phyloP scores from a whole-genome alignment of 1,140 invertebrate species.

The Meloidogyne exigua region DNA sequence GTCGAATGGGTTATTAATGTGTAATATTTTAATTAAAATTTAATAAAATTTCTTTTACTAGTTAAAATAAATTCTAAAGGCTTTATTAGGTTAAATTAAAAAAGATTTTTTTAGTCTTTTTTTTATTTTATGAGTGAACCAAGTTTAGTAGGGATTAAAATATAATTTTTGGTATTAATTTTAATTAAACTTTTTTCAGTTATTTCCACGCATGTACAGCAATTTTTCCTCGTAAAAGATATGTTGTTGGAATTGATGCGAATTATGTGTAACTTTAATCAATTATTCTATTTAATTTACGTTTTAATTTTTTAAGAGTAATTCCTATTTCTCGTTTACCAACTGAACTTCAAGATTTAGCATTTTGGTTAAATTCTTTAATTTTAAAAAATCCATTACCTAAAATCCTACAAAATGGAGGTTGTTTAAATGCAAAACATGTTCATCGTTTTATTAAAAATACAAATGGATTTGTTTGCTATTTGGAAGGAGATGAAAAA shows the following conservation, averaged over 20 bases:
- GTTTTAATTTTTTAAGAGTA: constrained; percentile 8
- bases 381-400: background rate
- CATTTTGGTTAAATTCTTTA: background rate
- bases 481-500: background rate
- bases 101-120: no score
- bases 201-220: constrained; percentile 24
- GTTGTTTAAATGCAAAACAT: background rate
- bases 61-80: background rate
- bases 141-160: no score
- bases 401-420: background rate
- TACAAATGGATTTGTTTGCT: background rate
- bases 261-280: constrained; percentile 11
- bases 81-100: background rate
- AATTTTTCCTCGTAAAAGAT: constrained; percentile 17
- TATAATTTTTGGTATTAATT: no score
- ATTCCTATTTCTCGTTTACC: constrained; percentile 25
- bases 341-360: constrained; percentile 19
- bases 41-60: background rate
- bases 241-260: constrained; percentile 24
- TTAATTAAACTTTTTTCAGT: background rate
- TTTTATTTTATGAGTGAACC: no score
- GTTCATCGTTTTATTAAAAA: background rate
- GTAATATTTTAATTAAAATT: constrained; percentile 12
- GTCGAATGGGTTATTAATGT: constrained; percentile 23
- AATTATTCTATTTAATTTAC: background rate